These are phyloP conservation scores for Pelobates cultripes DNA, from an alignment of 2,797 vertebrate species.

Conservation along the genomic window DNA sequence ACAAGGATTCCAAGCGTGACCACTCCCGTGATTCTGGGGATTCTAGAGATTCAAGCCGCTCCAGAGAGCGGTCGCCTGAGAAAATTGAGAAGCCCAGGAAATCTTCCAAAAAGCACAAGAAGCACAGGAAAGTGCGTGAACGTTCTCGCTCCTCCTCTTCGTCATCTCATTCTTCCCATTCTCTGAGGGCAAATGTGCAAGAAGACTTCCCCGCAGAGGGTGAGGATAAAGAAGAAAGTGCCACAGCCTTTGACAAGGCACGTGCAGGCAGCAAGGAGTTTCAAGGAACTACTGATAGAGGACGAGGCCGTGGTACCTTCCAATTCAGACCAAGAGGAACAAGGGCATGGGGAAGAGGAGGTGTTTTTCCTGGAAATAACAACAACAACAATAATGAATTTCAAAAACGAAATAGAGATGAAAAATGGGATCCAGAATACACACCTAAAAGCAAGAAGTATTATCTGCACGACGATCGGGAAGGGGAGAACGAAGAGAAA, in stretches of 20 bases:
- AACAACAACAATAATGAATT: constrained; percentile 78
- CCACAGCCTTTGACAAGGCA: constrained; percentile 80
- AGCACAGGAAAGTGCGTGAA: constrained; percentile 87
- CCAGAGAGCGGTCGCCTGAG: constrained; percentile 81
- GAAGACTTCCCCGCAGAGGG: constrained; percentile 77
- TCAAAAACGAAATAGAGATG: constrained; percentile 77
- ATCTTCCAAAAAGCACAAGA: constrained; percentile 84
- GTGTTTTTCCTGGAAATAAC: constrained; percentile 75
- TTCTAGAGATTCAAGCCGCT: constrained; percentile 82
- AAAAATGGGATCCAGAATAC: constrained; percentile 93
- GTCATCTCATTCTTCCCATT: constrained; percentile 86
- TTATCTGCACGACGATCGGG: constrained; percentile 92
- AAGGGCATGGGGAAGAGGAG: constrained; percentile 88
- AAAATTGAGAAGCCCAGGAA: constrained; percentile 85
- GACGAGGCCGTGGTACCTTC: constrained; percentile 79
- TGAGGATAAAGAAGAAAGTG: constrained; percentile 79
- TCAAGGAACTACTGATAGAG: constrained; percentile 75
- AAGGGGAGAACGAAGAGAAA: constrained; percentile 80
- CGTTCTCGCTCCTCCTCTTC: constrained; percentile 90
- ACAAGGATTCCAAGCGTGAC: constrained; percentile 85
- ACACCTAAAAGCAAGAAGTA: constrained; percentile 94
- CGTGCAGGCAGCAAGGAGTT: constrained; percentile 80
- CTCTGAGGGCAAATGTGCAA: constrained; percentile 72
- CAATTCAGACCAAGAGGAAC: constrained; percentile 86
- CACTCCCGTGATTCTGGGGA: constrained; percentile 79